phyloP scores from a whole-genome alignment of 2,113 vertebrate genomes.

The Octodon degus region DNA sequence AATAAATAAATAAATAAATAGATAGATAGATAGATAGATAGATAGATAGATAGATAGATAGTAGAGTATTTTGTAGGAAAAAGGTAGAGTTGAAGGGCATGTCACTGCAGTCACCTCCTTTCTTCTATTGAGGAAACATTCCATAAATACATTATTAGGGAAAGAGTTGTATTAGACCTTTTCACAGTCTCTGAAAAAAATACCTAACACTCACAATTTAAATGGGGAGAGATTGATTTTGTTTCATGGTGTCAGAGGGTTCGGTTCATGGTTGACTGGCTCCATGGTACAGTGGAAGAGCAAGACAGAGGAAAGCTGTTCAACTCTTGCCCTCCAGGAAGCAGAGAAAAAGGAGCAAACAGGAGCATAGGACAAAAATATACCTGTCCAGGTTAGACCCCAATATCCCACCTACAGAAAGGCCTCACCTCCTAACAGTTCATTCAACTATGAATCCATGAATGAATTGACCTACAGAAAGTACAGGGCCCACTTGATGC shows the following conservation, averaged over 20 bases:
- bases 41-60: not conserved
- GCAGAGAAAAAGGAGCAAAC: not conserved
- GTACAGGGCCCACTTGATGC: not conserved
- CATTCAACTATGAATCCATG: not conserved
- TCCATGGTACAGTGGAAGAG: not conserved
- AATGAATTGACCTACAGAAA: not conserved
- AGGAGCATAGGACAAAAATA: not conserved
- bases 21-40: not conserved
- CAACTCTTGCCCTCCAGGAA: not conserved
- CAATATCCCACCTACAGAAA: not conserved
- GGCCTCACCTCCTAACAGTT: not conserved
- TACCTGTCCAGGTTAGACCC: not conserved
- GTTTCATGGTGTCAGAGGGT: not conserved
- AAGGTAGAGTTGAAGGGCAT: not conserved
- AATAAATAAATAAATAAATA: too few relatives aligned
- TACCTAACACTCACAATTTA: not conserved
- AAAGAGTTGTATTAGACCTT: not conserved
- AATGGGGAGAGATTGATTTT: not conserved
- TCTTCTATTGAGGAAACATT: not conserved
- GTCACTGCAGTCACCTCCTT: not conserved
- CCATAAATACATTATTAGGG: not conserved
- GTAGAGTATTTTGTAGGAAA: not conserved
- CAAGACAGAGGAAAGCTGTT: not conserved
- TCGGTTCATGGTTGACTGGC: not conserved
- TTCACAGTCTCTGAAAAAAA: not conserved